Evolutionary conservation across 2,797 vertebrate species (phyloP).

Genomic region (Chloroceryle inda): DNA sequence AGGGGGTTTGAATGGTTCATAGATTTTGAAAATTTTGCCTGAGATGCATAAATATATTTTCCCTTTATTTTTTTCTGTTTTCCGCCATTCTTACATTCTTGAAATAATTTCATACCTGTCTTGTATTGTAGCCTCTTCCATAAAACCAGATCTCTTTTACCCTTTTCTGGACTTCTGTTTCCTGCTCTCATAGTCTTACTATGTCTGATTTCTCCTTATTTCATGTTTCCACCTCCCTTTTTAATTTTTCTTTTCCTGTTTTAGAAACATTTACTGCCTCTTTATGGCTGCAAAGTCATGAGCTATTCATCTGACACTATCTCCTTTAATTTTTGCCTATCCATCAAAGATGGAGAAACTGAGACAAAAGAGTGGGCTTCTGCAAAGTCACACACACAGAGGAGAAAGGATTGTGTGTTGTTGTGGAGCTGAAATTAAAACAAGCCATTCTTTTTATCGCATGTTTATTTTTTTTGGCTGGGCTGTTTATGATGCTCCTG

Average conservation of each 20-base stretch:
- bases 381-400: background rate
- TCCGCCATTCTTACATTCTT: background rate
- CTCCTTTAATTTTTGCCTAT: background rate
- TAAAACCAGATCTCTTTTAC: background rate
- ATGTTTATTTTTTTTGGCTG: background rate
- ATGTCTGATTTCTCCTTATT: background rate
- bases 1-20: background rate
- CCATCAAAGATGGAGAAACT: background rate
- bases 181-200: background rate
- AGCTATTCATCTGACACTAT: background rate
- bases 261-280: background rate
- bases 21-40: background rate
- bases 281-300: background rate
- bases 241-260: background rate
- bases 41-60: background rate
- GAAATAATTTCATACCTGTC: background rate
- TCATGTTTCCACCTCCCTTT: background rate
- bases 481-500: slow-evolving; percentile 24
- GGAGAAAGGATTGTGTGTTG: background rate
- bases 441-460: background rate
- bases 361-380: background rate
- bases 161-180: background rate
- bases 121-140: background rate
- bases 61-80: background rate
- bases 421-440: background rate